Conservation (phyloP, 2,888 invertebrate genomes). For the Drosophila koepferae region DNA sequence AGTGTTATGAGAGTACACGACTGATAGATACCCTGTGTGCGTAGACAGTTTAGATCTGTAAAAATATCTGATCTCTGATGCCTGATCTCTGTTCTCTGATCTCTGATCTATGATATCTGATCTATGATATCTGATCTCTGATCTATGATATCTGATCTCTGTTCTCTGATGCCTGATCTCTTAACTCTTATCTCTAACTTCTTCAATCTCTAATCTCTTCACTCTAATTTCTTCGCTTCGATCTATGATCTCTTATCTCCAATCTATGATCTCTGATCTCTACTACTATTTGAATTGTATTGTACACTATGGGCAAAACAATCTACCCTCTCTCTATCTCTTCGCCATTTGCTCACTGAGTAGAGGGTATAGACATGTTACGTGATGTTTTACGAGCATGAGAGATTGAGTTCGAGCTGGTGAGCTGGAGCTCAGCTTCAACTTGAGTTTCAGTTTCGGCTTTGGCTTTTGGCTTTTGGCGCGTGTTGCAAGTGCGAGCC, state of each 20-base stretch:
- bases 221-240: background rate
- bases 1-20: background rate
- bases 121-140: background rate
- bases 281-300: too few relatives aligned
- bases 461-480: constrained; percentile 44
- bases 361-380: constrained; percentile 45
- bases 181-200: too few relatives aligned
- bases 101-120: background rate
- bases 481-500: constrained; percentile 61
- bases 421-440: constrained; percentile 14
- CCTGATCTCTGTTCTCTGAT: too few relatives aligned
- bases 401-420: constrained; percentile 1
- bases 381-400: constrained; percentile 50
- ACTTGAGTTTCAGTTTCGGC: constrained; percentile 10
- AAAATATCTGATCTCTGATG: background rate
- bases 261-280: background rate
- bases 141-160: background rate
- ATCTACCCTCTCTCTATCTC: background rate
- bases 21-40: background rate
- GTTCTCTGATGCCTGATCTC: background rate
- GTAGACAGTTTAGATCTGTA: background rate
- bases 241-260: background rate
- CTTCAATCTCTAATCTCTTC: background rate
- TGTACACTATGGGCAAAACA: background rate
- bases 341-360: background rate